Base-by-base conservation (phyloP, 2,888 invertebrate genomes). In the Drosophila pullipes region DNA sequence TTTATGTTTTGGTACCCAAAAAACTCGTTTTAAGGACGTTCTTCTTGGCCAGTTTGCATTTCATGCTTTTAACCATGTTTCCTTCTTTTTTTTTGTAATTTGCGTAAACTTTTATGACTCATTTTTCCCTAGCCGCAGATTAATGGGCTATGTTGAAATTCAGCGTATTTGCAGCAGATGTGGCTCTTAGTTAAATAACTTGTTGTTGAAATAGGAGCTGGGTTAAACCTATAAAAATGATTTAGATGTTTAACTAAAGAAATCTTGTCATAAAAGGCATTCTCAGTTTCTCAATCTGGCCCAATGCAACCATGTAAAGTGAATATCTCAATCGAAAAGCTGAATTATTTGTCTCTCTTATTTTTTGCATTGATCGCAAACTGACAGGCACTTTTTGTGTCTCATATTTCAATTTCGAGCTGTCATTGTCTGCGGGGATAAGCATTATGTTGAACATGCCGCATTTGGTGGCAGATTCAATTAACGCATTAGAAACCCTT, bases 1-100 rank as follows among this genome's bases (percentile, higher is more conserved):
- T 89, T 85, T 31, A 25, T 47, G 39, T 85, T 85, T 76, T 74
- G 57, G 47, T 0, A 60, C 31, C 47, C 49, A 57, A 30, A 85
- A 89, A 85, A 89, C 85, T 54, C 22, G 85, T 85, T 85, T 90
- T 78, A 85, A 85, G 85, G 85, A 85, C 75, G 88, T 89, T 85
- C 77, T 67, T 13, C 41, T 41, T 60, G 35, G 22, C 49, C 54
- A 61, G 44, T 68, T 61, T 54, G 58, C 54, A 31, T 61, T 49
- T 64, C 69, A 63, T 62, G 75, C 41, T 47, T 25, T 3, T 16
- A 4, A 25, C 4, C 1, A 25, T 11, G 11, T 22, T 22, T 5
- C 1, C 1, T n/a, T n/a, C 2, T n/a, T 10, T 4, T 2, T 57
- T 22, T 28, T 39, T 25, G 16, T 35, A 55, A 81, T 81, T 81